Evolutionary conservation across 2,888 invertebrate species (phyloP), one percentile per base, ranked within the genome.

Genomic region (Macaria liturata): DNA sequence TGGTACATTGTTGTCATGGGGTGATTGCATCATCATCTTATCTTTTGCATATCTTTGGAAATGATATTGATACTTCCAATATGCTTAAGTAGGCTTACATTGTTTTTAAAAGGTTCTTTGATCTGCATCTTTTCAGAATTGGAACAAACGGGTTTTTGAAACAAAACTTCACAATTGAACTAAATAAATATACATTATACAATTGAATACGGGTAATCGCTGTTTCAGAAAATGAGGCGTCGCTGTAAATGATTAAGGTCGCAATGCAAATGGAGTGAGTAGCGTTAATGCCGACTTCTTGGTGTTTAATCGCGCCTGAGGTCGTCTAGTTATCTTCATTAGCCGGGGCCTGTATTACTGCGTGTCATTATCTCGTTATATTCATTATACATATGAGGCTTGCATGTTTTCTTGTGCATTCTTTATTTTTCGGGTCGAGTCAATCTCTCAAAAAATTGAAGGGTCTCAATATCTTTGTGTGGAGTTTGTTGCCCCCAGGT

Each of bases 391-490:
- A 45, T 43, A 40, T 32, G 39, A 7, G n/a, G 49, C 49, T 46
- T n/a, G 42, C 51, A 49, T 32, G 50, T 49, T 52, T 51, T 47
- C 47, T 50, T 20, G 30, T n/a, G 43, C 39, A 40, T 32, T 52
- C 42, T 50, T 49, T 32, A 42, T 50, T 65, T 62, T 66, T 59
- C 40, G 32, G 37, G 55, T 45, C 57, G 61, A 65, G 64, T 59
- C 63, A 64, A 64, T 62, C 64, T 57, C 64, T 61, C 61, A 62
- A 62, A 64, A 54, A 56, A 49, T 57, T 60, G 55, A 64, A 64
- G 62, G 64, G 59, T 53, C 45, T 44, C 57, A 53, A 57, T 49
- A 65, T 65, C 66, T 66, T 67, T 67, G 67, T 66, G 54, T 60
- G 5, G 31, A 62, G 65, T 64, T 65, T 62, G 47, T 58, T 65